Percentiles rank a stretch among this genome's conserved stretches.
phyloP scores from a whole-genome alignment of 2,797 vertebrate species.

The Neopelma chrysocephalum region DNA sequence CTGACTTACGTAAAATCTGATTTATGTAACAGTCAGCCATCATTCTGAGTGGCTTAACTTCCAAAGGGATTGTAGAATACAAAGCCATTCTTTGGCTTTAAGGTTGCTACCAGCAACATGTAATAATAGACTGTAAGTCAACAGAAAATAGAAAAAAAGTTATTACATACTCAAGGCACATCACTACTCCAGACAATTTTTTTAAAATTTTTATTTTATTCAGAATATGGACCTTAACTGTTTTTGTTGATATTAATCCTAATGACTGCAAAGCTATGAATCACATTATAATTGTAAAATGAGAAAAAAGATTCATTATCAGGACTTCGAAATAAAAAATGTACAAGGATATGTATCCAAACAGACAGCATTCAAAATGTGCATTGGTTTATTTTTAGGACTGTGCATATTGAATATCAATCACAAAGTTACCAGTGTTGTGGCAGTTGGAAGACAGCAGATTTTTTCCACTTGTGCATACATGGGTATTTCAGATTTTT shows the following conservation, averaged over 20 bases:
- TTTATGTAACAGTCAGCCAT: background rate
- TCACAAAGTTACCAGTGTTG: background rate
- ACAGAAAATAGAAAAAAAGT: background rate
- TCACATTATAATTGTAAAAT: background rate
- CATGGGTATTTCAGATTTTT: background rate
- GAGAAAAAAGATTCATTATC: background rate
- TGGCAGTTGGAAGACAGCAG: background rate
- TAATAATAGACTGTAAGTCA: conserved; percentile 34
- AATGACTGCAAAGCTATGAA: background rate
- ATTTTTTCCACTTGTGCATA: background rate
- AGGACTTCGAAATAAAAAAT: background rate
- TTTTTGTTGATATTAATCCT: background rate
- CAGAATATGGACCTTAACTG: background rate
- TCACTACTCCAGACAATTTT: background rate
- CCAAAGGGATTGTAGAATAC: background rate
- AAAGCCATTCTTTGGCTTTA: conserved; percentile 44
- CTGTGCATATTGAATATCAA: conserved; percentile 9
- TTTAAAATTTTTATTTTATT: background rate
- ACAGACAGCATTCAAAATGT: conserved; percentile 11
- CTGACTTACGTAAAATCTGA: conserved; percentile 44
- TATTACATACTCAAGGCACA: background rate
- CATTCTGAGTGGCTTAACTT: conserved; percentile 24
- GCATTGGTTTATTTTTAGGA: conserved; percentile 32
- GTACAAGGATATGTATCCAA: background rate
- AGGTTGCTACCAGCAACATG: conserved; percentile 54